Base-by-base conservation (phyloP, 1,140 invertebrate species). In the Atta cephalotes region DNA sequence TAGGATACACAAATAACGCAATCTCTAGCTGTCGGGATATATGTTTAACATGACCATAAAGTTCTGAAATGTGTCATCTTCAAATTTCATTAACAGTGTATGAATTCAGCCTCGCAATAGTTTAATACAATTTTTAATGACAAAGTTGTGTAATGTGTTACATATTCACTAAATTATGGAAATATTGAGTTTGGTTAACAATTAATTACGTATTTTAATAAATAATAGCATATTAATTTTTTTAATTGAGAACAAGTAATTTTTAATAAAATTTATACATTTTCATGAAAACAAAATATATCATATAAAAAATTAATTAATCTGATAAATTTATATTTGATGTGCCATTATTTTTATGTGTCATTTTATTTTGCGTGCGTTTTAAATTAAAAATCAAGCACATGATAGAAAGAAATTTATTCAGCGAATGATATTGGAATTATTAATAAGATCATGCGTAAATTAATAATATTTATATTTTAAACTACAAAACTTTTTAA, bases 1-100 rank as follows among this genome's bases (percentile, higher is more conserved):
- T 76, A 51, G 45, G 70, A 14, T 49, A 63, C 39, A 74, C 80
- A 74, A 84, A 76, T 84, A 84, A 31, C 28, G 28, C 2, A 31
- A 84, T 31, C 39, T 74, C 56, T 39, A 39, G 14, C 53, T 82
- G 35, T 7, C 56, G 66, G 16, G 70, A 3, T 28, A 70, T 56
- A 70, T 56, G n/a, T 35, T 5, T 45, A 28, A 82, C 51, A 51
- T 25, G 5, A 63, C 1, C 25, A 68, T 7, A 45, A 63, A 45
- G 0, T 14, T 18, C 18, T 31, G 16, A 49, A 60, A 71, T 18
- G 12, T 21, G 49, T 49, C 39, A 51, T 21, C 25, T 5, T 62
- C 70, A 12, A 62, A 31, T 62, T 16, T 82, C 80, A 72, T 72
- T 31, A 12, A 56, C 39, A n/a, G 4, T 21, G 18, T 56, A 49